Conservation (phyloP, 2,113 vertebrate species). For the Camelus dromedarius region DNA sequence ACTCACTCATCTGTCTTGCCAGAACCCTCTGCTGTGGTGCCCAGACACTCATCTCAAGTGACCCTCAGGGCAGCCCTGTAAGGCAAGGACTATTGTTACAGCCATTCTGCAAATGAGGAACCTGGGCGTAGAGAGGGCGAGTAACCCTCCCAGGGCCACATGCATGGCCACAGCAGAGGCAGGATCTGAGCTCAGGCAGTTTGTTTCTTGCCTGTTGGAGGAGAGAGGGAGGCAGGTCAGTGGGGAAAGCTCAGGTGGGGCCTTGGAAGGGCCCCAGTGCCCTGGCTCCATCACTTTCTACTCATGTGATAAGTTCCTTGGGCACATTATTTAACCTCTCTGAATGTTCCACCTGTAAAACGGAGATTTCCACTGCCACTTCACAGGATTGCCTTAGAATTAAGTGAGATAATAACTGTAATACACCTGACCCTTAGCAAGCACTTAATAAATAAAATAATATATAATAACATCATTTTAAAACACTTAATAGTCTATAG, state of each 20-base stretch:
- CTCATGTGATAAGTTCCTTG: neutral
- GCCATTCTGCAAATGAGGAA: neutral
- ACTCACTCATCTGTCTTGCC: neutral
- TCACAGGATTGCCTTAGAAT: neutral
- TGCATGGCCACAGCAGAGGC: neutral
- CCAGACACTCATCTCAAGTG: neutral
- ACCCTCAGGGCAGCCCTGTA: neutral
- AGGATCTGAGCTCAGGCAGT: neutral
- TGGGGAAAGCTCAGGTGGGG: neutral
- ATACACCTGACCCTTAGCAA: neutral
- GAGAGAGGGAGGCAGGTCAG: neutral
- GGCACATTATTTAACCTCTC: neutral
- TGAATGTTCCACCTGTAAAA: neutral
- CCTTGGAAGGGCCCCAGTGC: rapidly evolving
- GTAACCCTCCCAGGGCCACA: neutral
- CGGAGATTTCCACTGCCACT: neutral
- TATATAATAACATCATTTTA: neutral
- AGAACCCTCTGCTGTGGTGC: neutral
- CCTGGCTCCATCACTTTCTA: neutral
- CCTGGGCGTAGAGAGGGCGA: neutral
- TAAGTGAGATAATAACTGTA: neutral
- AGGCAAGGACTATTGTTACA: neutral
- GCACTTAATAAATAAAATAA: neutral
- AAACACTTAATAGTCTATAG: neutral
- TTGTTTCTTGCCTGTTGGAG: neutral